Evolutionary conservation across 2,888 invertebrate species (phyloP).

Genomic region (Erebia palarica): DNA sequence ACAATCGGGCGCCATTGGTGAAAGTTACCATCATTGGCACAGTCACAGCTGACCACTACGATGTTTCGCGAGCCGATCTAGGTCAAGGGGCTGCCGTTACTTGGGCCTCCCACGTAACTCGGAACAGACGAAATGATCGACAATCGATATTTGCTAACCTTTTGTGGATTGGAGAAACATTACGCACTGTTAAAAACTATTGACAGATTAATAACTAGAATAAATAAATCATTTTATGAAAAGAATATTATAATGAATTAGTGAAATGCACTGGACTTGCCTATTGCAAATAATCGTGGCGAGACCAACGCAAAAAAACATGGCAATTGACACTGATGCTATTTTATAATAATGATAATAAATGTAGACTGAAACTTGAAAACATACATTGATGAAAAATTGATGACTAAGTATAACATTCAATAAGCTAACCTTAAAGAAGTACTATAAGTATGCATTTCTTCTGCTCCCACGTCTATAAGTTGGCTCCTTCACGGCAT

Average conservation of each 20-base stretch:
- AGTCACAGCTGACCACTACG: conserved; percentile 60
- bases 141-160: conserved; percentile 23
- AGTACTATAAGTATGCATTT: background rate
- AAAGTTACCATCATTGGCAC: conserved; percentile 72
- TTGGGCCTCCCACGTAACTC: conserved; percentile 51
- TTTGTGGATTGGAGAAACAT: conserved; percentile 11
- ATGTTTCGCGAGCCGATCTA: conserved; percentile 55
- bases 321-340: no score
- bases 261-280: no score
- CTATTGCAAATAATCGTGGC: no score
- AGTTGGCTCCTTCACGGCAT: background rate
- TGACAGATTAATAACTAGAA: no score
- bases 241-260: no score
- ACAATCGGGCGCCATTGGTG: conserved; percentile 52
- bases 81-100: conserved; percentile 73
- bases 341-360: no score
- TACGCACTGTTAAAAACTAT: background rate
- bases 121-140: conserved; percentile 27
- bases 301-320: no score
- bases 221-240: no score
- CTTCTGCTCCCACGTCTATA: background rate
- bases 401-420: background rate
- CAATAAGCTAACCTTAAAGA: background rate
- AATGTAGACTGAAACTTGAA: no score
- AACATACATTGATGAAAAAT: background rate